A percentile compares a stretch with the other conserved stretches of the same genome.
Conservation (phyloP, 2,797 vertebrate genomes). For the Selene dorsalis region DNA sequence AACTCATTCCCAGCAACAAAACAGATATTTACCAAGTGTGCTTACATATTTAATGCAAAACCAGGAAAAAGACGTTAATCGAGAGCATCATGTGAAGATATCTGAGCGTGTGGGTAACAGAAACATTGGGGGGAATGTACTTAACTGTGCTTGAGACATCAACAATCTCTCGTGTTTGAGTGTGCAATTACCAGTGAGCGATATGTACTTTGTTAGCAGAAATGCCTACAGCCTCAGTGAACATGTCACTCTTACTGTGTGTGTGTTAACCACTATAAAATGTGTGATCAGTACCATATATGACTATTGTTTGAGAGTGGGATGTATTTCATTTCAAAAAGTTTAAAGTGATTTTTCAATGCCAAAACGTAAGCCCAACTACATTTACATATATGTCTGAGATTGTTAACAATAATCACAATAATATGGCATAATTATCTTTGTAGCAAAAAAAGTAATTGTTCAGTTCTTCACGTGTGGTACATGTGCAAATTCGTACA, state of each 20-base stretch:
- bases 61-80: constrained; percentile 12
- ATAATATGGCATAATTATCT: neutral
- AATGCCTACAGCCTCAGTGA: constrained; percentile 34
- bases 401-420: neutral
- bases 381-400: constrained; percentile 5
- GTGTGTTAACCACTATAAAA: constrained; percentile 1
- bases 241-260: constrained; percentile 4
- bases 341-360: neutral
- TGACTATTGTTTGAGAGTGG: neutral
- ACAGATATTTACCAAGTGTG: constrained; percentile 32
- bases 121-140: constrained; percentile 30
- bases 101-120: constrained; percentile 40
- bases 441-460: neutral
- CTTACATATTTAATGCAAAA: constrained; percentile 34
- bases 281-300: neutral
- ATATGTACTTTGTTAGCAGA: constrained; percentile 53
- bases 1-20: constrained; percentile 32
- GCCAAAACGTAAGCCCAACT: neutral
- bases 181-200: constrained; percentile 59
- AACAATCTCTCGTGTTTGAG: constrained; percentile 49
- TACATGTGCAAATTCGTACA: constrained; percentile 3
- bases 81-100: constrained; percentile 34
- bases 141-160: constrained; percentile 60
- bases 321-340: neutral
- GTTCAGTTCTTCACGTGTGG: neutral